phyloP scores from a whole-genome alignment of 2,113 vertebrate genomes.

The Nerophis ophidion region DNA sequence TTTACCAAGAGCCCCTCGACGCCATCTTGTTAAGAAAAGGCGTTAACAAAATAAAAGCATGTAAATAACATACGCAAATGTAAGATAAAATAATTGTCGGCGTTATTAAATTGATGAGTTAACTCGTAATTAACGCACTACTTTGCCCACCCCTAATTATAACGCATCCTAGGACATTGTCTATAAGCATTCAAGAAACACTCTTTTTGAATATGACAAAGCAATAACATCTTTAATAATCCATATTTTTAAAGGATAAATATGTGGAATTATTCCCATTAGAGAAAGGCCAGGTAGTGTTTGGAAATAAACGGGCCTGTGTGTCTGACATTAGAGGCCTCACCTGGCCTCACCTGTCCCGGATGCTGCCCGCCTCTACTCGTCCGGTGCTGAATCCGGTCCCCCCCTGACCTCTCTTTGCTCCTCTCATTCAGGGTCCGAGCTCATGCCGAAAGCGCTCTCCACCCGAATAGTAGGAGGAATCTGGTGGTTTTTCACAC shows the following conservation, averaged over 20 bases:
- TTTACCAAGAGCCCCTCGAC: too few relatives aligned
- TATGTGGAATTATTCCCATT: too few relatives aligned
- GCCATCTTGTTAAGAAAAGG: too few relatives aligned
- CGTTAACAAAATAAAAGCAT: too few relatives aligned
- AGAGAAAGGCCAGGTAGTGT: too few relatives aligned
- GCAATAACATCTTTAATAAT: neutral
- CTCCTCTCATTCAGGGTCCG: constrained; percentile 91
- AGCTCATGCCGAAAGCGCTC: constrained; percentile 99
- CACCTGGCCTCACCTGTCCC: constrained; percentile 5
- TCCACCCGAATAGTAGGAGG: constrained; percentile 99
- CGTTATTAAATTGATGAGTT: too few relatives aligned
- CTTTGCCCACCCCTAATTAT: too few relatives aligned
- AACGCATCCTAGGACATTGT: neutral
- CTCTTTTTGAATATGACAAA: neutral
- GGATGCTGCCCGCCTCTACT: constrained; percentile 43
- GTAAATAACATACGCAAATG: too few relatives aligned
- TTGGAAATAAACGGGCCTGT: constrained; percentile 8
- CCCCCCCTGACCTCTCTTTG: constrained; percentile 67
- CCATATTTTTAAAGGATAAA: neutral
- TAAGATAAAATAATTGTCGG: too few relatives aligned
- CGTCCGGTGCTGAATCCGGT: neutral
- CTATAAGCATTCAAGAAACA: neutral
- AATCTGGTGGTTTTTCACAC: constrained; percentile 99
- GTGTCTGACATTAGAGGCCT: constrained; percentile 26
- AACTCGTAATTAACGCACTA: too few relatives aligned